These are phyloP conservation scores for Rhombomys opimus DNA, from an alignment of 2,113 vertebrate species.

Conservation along the genomic window DNA sequence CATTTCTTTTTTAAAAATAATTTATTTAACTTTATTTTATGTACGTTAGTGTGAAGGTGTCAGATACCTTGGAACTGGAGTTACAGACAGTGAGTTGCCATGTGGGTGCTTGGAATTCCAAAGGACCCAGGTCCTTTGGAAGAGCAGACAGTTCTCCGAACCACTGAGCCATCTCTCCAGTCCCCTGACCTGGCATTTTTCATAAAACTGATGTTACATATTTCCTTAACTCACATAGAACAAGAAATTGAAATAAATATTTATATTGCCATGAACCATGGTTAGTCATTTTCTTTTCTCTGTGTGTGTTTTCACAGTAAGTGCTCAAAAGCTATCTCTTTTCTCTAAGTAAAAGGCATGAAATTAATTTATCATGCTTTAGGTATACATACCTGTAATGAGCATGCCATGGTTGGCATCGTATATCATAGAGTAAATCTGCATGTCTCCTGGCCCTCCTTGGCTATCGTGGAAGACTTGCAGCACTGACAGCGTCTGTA, in stretches of 20 bases:
- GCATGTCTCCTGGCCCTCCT: slow-evolving; percentile 80
- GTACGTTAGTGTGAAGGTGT: too few species aligned
- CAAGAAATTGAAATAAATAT: not conserved
- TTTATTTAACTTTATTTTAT: too few species aligned
- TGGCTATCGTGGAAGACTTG: slow-evolving; percentile 86
- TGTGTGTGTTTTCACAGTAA: not conserved
- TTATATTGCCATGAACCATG: not conserved
- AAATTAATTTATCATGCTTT: not conserved
- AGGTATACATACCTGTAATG: slow-evolving; percentile 78
- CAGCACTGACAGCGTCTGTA: slow-evolving; percentile 85
- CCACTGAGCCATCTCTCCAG: too few species aligned
- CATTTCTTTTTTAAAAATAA: too few species aligned
- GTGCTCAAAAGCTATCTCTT: not conserved
- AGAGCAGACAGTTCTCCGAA: too few species aligned
- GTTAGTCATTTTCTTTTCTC: not conserved
- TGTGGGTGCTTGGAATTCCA: too few species aligned
- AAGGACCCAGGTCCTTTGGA: too few species aligned
- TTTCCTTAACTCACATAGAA: not conserved
- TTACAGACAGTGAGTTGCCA: too few species aligned
- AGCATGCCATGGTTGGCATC: slow-evolving; percentile 80
- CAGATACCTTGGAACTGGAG: too few species aligned
- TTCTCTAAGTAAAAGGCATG: not conserved
- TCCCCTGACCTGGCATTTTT: not conserved
- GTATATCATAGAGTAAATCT: slow-evolving; percentile 84
- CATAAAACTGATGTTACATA: not conserved